Percentiles rank a stretch among this genome's conserved stretches.
Conservation (phyloP, 2,888 invertebrate genomes). For the Drosophila eohydei region DNA sequence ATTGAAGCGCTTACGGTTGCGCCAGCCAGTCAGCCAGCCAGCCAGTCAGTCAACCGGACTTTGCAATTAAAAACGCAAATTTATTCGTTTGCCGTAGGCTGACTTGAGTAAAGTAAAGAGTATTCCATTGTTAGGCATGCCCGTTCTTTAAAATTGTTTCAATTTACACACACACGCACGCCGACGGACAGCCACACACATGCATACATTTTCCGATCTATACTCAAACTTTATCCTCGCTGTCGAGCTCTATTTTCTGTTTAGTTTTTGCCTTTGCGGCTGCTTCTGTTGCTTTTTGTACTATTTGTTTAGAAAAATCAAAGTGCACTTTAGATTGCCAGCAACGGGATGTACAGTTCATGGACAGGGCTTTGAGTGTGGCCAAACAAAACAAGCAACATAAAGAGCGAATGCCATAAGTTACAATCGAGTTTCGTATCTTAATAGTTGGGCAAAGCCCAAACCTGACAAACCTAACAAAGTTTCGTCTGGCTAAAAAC, state of each 20-base stretch:
- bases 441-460: slow-evolving; percentile 6
- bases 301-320: slow-evolving; percentile 50
- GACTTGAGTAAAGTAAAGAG: not conserved
- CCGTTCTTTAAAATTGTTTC: not conserved
- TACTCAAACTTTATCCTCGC: not conserved
- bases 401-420: slow-evolving; percentile 14
- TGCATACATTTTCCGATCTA: slow-evolving; percentile 36
- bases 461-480: slow-evolving; percentile 2
- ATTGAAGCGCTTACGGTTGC: slow-evolving; percentile 4
- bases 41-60: not conserved
- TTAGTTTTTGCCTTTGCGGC: slow-evolving; percentile 16
- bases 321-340: slow-evolving; percentile 47
- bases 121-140: slow-evolving; percentile 3
- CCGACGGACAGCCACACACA: not conserved
- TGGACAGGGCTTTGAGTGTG: not conserved
- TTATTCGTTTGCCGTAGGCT: not conserved
- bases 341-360: slow-evolving; percentile 7
- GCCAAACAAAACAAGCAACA: slow-evolving; percentile 10
- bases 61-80: slow-evolving; percentile 12
- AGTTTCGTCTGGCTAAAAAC: not conserved
- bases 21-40: not conserved
- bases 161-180: slow-evolving; percentile 5
- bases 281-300: slow-evolving; percentile 13
- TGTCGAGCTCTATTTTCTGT: slow-evolving; percentile 8
- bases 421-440: slow-evolving; percentile 10